These are phyloP conservation scores for Hypselothyrea guttata DNA, from an alignment of 2,888 invertebrate species.

Conservation along the genomic window DNA sequence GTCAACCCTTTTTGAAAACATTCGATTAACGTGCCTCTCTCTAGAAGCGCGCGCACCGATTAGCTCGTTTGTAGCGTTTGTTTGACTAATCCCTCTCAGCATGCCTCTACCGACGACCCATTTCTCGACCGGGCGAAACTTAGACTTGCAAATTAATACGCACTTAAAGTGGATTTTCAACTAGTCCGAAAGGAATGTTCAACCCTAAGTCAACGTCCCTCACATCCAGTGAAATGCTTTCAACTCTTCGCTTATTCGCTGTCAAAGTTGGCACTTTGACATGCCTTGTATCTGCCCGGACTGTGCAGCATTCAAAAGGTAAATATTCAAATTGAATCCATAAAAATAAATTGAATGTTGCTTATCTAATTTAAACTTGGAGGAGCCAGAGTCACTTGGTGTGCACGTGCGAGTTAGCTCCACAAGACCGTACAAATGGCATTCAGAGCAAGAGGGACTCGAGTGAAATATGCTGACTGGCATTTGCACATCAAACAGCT, in stretches of 20 bases:
- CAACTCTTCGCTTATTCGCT: slow-evolving; percentile 49
- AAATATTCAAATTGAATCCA: slow-evolving; percentile 77
- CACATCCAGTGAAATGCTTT: slow-evolving; percentile 5
- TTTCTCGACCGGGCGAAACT: slow-evolving; percentile 33
- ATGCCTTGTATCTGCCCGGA: slow-evolving; percentile 37
- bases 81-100: slow-evolving; percentile 68
- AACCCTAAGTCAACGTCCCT: not conserved
- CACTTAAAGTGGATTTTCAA: slow-evolving; percentile 68
- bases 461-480: slow-evolving; percentile 67
- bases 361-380: slow-evolving; percentile 69
- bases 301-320: slow-evolving; percentile 61
- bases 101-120: slow-evolving; percentile 14
- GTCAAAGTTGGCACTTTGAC: slow-evolving; percentile 68
- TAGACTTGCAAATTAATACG: slow-evolving; percentile 75
- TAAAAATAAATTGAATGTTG: slow-evolving; percentile 76
- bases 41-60: slow-evolving; percentile 33
- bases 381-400: slow-evolving; percentile 29
- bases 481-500: slow-evolving; percentile 72
- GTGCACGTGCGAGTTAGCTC: slow-evolving; percentile 51
- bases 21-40: slow-evolving; percentile 44
- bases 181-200: slow-evolving; percentile 26
- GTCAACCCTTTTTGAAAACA: slow-evolving; percentile 35
- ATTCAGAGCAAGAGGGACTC: slow-evolving; percentile 14
- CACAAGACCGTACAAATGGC: no score
- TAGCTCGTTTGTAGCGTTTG: slow-evolving; percentile 61